These are phyloP conservation scores for Drosophila willistoni DNA, from an alignment of 1,140 invertebrate genomes.

Conservation along the genomic window DNA sequence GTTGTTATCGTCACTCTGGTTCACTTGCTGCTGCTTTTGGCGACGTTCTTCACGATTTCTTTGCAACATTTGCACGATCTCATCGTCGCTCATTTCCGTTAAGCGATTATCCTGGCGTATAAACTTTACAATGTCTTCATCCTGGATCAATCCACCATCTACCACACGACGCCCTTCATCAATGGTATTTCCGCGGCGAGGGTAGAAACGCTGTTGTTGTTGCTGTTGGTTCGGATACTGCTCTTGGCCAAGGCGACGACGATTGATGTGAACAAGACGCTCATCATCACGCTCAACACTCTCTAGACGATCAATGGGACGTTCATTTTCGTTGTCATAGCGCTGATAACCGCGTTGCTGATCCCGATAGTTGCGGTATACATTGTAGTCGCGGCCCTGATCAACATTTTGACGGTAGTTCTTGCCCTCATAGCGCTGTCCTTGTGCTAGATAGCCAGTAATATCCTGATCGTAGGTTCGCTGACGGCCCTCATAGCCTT, in stretches of 20 bases:
- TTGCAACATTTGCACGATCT: constrained; percentile 53
- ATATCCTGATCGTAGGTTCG: background rate
- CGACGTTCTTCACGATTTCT: constrained; percentile 41
- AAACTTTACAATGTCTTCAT: constrained; percentile 54
- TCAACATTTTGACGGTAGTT: background rate
- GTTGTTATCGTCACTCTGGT: constrained; percentile 15
- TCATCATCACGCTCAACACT: constrained; percentile 48
- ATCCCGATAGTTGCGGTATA: constrained; percentile 1
- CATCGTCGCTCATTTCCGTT: constrained; percentile 42
- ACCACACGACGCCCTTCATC: constrained; percentile 10
- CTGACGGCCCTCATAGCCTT: background rate
- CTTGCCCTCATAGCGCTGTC: constrained; percentile 1
- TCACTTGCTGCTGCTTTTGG: background rate
- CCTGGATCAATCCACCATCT: constrained; percentile 19
- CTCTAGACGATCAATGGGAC: constrained; percentile 37
- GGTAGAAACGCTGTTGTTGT: constrained; percentile 18
- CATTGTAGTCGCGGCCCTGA: background rate
- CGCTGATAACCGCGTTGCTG: constrained; percentile 6
- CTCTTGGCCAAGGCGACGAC: constrained; percentile 48
- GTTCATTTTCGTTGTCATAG: background rate
- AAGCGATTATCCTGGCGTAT: constrained; percentile 56
- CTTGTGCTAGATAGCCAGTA: background rate
- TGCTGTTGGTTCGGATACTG: constrained; percentile 17
- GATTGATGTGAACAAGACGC: constrained; percentile 46
- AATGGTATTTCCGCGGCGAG: constrained; percentile 3